phyloP scores from a whole-genome alignment of 2,113 vertebrate species.

The Aix galericulata region DNA sequence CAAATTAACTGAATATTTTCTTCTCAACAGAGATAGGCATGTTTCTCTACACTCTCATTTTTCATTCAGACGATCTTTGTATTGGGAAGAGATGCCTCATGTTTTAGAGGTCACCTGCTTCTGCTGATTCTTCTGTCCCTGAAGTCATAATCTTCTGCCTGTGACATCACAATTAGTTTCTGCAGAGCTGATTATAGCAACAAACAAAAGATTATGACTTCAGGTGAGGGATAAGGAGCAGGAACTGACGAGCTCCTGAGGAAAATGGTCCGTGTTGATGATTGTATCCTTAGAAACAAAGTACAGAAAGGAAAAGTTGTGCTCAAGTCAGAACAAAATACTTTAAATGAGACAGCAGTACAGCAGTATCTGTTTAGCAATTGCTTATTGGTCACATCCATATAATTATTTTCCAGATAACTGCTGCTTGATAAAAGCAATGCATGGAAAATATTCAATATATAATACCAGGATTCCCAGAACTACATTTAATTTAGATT shows the following conservation, averaged over 20 bases:
- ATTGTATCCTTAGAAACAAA: slow-evolving; percentile 51
- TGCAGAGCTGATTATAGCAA: slow-evolving; percentile 70
- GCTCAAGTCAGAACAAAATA: not conserved
- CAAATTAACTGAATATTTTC: slow-evolving; percentile 1
- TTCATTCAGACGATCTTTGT: not conserved
- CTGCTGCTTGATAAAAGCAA: not conserved
- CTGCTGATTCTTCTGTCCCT: slow-evolving; percentile 39
- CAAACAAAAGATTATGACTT: slow-evolving; percentile 73
- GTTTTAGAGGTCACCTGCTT: slow-evolving; percentile 59
- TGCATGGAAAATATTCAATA: slow-evolving; percentile 24
- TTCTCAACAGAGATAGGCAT: not conserved
- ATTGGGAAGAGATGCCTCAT: not conserved
- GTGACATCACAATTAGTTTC: slow-evolving; percentile 79
- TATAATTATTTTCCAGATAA: slow-evolving; percentile 52
- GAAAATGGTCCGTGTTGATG: slow-evolving; percentile 11
- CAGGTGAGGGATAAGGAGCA: slow-evolving; percentile 69
- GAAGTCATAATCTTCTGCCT: slow-evolving; percentile 69
- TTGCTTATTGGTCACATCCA: not conserved
- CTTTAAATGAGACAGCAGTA: not conserved
- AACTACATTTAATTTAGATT: slow-evolving; percentile 29
- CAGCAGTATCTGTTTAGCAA: not conserved
- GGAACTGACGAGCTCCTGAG: slow-evolving; percentile 55
- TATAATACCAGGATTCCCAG: slow-evolving; percentile 23
- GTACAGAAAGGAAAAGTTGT: not conserved
- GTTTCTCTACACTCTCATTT: not conserved